phyloP scores from a whole-genome alignment of 1,140 invertebrate species.

The Ephestia elutella region DNA sequence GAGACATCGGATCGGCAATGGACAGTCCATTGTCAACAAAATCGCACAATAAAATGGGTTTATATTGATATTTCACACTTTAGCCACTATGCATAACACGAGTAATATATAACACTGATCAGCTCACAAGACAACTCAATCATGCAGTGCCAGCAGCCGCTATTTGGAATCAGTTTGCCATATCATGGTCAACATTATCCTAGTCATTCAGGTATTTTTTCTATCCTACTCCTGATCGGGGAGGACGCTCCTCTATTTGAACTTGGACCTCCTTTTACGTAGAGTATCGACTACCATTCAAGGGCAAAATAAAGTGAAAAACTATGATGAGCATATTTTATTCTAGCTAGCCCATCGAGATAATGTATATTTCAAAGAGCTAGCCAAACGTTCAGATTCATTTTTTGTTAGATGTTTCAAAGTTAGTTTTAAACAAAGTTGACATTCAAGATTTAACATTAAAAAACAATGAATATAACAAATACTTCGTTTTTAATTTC shows the following conservation, averaged over 20 bases:
- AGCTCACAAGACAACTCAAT: conserved; percentile 11
- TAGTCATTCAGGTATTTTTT: conserved; percentile 18
- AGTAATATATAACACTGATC: background rate
- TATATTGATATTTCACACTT: background rate
- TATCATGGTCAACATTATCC: conserved; percentile 20
- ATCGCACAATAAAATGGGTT: conserved; percentile 1
- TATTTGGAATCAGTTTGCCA: conserved; percentile 20
- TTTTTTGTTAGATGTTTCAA: too few species aligned
- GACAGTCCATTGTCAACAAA: background rate
- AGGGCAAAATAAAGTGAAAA: too few species aligned
- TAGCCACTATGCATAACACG: background rate
- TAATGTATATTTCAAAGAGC: too few species aligned
- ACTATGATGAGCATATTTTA: too few species aligned
- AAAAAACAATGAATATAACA: too few species aligned
- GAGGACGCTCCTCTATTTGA: background rate
- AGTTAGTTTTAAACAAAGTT: too few species aligned
- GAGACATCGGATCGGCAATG: background rate
- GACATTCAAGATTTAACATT: too few species aligned
- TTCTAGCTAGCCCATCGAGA: too few species aligned
- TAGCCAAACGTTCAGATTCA: too few species aligned
- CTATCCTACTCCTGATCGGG: background rate
- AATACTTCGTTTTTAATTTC: too few species aligned
- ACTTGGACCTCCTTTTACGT: too few species aligned
- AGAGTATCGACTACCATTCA: too few species aligned
- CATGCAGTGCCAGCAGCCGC: conserved; percentile 42